These are phyloP conservation scores for Nibea coibor DNA, from an alignment of 2,113 vertebrate species.

Conservation along the genomic window DNA sequence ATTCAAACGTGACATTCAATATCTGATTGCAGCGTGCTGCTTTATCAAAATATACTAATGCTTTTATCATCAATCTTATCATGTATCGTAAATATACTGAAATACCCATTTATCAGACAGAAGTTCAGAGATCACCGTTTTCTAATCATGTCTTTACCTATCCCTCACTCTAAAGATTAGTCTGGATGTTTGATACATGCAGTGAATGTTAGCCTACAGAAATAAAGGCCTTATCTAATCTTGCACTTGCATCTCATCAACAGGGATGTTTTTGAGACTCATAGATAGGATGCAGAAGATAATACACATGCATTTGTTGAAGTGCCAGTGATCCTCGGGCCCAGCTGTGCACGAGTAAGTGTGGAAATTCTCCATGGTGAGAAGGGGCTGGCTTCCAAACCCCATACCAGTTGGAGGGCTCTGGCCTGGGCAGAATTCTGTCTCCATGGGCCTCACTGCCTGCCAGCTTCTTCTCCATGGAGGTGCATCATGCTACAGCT, in stretches of 20 bases:
- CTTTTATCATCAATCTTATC: not conserved
- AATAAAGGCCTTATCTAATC: constrained; percentile 28
- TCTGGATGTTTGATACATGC: not conserved
- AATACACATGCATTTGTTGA: constrained; percentile 12
- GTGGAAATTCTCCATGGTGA: constrained; percentile 50
- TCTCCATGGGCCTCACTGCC: constrained; percentile 56
- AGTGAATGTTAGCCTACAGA: not conserved
- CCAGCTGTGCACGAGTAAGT: constrained; percentile 63
- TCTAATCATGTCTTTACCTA: constrained; percentile 6
- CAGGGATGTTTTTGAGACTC: constrained; percentile 16
- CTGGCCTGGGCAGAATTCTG: constrained; percentile 68
- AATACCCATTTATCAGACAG: not conserved
- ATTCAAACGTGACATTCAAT: not conserved
- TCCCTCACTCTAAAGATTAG: not conserved
- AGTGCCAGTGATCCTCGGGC: constrained; percentile 30
- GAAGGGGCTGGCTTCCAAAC: constrained; percentile 63
- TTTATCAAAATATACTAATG: not conserved
- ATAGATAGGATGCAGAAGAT: constrained; percentile 36
- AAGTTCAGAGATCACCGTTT: constrained; percentile 11
- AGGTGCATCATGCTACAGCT: constrained; percentile 59
- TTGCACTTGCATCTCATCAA: constrained; percentile 19
- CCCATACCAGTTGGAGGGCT: constrained; percentile 55
- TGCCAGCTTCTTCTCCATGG: constrained; percentile 65
- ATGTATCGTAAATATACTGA: not conserved
- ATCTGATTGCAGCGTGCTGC: not conserved